Evolutionary conservation across 2,113 vertebrate genomes (phyloP), one percentile per base, ranked within the genome.

Genomic region (Peucedramus taeniatus): DNA sequence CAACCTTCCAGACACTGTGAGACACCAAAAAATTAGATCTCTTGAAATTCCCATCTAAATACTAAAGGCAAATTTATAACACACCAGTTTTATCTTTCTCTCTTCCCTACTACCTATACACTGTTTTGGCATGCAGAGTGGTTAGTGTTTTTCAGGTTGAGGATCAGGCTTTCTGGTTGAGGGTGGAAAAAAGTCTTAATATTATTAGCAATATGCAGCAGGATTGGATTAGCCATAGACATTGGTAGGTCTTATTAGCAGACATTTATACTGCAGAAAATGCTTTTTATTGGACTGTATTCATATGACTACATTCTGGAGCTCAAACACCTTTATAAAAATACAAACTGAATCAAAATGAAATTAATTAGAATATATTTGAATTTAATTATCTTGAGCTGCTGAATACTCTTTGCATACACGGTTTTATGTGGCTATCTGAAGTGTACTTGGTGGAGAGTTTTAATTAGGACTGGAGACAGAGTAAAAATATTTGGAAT

Each of bases 331-430:
- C 76, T 94, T 92, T 95, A 71, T 76, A 71, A 94, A 89, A 95
- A 88, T 75, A 83, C 4, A 26, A 93, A 65, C 35, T 60, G 75
- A 89, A 75, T 87, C 28, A 49, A 94, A 94, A 87, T 86, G 19
- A 93, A 96, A 93, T 93, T 90, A 86, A 93, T 93, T 93, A 86
- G 56, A 76, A 93, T 94, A 81, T 90, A 83, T 94, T 96, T 96
- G 79, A 92, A 71, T 95, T 84, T 92, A 66, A 94, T 94, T 95
- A 81, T 71, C 64, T 71, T 44, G 79, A 89, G 80, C 90, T 70
- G 28, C 80, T 74, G 91, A 87, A 87, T 94, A 33, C n/a, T 82
- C 83, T 81, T 78, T 87, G 74, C 27, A 4, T 89, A 65, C n/a
- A 75, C 63, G 49, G 24, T 37, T 94, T 94, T 94, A 54, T 83